Conservation (phyloP, 2,888 invertebrate genomes). For the Eugnorisma glareosa region DNA sequence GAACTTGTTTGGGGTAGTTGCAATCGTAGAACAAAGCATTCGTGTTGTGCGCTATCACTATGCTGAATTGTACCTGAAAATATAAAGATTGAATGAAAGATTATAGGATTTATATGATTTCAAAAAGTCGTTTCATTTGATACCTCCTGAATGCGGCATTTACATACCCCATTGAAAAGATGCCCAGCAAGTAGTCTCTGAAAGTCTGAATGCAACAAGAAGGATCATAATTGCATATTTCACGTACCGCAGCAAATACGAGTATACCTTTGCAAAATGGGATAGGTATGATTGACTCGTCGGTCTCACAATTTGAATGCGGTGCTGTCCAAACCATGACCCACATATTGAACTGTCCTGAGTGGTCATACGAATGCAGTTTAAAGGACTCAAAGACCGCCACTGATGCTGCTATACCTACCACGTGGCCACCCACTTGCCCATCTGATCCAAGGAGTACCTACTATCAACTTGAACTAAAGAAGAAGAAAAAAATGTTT, state of each 20-base stretch:
- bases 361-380: not conserved
- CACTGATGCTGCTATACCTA: too few relatives aligned
- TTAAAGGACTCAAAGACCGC: not conserved
- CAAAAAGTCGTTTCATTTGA: not conserved
- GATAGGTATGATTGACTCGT: not conserved
- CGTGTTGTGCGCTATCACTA: slow-evolving; percentile 92
- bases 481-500: too few relatives aligned
- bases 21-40: slow-evolving; percentile 90
- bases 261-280: too few relatives aligned
- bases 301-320: not conserved
- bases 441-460: too few relatives aligned
- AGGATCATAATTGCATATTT: not conserved
- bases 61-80: slow-evolving; percentile 92
- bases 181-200: not conserved
- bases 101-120: not conserved
- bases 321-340: not conserved
- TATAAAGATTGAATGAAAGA: not conserved
- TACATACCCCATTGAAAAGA: not conserved
- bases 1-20: slow-evolving; percentile 91
- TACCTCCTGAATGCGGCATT: too few relatives aligned
- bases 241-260: not conserved
- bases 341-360: not conserved
- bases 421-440: not conserved
- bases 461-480: too few relatives aligned
- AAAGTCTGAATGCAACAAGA: too few relatives aligned